These are phyloP conservation scores for Drosophila melanogaster DNA, from an alignment of 1,140 invertebrate species.

Conservation along the genomic window DNA sequence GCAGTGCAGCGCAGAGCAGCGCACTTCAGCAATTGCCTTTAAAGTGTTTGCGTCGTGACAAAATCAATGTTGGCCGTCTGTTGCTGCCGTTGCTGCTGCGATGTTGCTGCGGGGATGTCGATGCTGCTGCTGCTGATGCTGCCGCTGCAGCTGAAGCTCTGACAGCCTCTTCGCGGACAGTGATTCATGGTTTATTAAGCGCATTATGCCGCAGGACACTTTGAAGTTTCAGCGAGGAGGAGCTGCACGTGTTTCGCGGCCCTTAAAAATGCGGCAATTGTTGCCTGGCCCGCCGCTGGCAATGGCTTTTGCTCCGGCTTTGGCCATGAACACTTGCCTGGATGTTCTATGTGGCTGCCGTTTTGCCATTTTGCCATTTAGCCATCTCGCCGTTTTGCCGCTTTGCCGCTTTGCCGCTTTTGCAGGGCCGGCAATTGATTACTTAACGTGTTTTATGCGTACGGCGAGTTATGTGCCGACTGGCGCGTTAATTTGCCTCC, in stretches of 20 bases:
- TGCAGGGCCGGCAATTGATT: constrained; percentile 76
- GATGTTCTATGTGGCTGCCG: constrained; percentile 16
- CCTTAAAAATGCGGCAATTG: constrained; percentile 56
- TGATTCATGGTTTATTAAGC: constrained; percentile 85
- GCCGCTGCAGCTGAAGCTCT: constrained; percentile 39
- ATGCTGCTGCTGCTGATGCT: constrained; percentile 13
- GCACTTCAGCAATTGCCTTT: constrained; percentile 82
- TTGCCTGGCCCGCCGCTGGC: constrained; percentile 30
- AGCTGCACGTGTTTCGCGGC: constrained; percentile 54
- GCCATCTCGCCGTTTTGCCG: too few relatives aligned
- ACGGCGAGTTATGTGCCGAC: constrained; percentile 76
- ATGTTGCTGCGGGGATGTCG: constrained; percentile 50
- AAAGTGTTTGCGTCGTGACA: constrained; percentile 84
- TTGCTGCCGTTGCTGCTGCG: constrained; percentile 23
- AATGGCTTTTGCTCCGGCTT: constrained; percentile 55
- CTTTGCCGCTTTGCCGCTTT: background rate
- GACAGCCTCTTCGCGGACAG: constrained; percentile 78
- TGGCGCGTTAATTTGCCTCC: constrained; percentile 74
- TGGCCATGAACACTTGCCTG: constrained; percentile 67
- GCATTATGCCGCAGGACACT: constrained; percentile 83
- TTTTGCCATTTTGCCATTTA: background rate
- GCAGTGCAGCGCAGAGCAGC: constrained; percentile 46
- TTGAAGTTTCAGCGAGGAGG: constrained; percentile 60
- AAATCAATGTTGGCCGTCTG: constrained; percentile 81
- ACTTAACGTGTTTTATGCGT: constrained; percentile 84